Evolutionary conservation across 2,113 vertebrate species (phyloP), one percentile per base, ranked within the genome.

Genomic region (Meriones unguiculatus): DNA sequence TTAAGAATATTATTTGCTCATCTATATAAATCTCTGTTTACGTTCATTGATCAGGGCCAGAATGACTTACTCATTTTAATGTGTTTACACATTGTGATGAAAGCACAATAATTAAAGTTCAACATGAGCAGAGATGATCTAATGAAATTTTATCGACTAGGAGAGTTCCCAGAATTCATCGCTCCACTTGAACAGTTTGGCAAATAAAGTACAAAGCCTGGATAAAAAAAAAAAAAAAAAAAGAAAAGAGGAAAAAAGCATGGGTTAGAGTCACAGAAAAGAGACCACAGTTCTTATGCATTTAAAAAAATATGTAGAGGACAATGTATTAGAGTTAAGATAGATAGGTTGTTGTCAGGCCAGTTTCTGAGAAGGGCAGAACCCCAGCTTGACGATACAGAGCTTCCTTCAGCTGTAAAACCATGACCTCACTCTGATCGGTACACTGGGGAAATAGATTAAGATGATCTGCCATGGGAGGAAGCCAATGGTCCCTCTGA

Each of bases 101-200:
- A 98, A 94, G 93, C 62, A 98, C 81, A 97, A 28, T 96, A 97
- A 97, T 97, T 97, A 98, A 97, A 98, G 97, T 84, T 97, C 96
- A 97, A 64, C 82, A 94, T 95, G 97, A 91, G 95, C 90, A 85
- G 89, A 11, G 15, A 84, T 91, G 82, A 93, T 75, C 86, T 95
- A 97, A 97, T 96, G 91, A 95, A 72, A 90, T 90, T 97, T 97
- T 96, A 84, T 93, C 92, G 95, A 96, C 95, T 94, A 91, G 84
- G 84, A 95, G 70, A 95, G 35, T 95, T 98, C 85, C 41, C 30
- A 91, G 88, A 94, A 97, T 92, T 89, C 92, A 82, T 93, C 93
- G 96, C 77, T 96, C 88, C 93, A 76, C 93, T 97, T 96, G 95
- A 97, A 80, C 72, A 86, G 65, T 52, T 97, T 93, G 84, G 54